phyloP scores from a whole-genome alignment of 2,888 invertebrate species.

The Ctena decussata region DNA sequence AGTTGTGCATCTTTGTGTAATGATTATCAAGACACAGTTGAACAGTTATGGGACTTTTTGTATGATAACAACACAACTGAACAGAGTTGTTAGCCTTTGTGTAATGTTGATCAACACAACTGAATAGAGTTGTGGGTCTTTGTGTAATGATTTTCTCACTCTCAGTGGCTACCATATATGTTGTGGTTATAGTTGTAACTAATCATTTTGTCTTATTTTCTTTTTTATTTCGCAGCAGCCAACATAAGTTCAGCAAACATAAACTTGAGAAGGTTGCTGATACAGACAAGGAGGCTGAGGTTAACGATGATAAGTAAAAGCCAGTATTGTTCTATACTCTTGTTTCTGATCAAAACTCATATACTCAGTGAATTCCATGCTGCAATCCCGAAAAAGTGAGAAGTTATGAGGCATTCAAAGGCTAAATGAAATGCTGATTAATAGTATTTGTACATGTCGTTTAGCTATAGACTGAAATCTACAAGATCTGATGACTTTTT shows the following conservation, averaged over 20 bases:
- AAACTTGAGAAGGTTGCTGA: slow-evolving; percentile 1
- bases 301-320: slow-evolving; percentile 7
- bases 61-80: no score
- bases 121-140: no score
- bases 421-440: neutral
- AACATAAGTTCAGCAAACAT: neutral
- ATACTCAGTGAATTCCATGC: neutral
- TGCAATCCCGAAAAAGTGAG: neutral
- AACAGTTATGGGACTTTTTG: no score
- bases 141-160: neutral
- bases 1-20: no score
- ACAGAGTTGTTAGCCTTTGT: no score
- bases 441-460: no score
- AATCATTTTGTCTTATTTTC: neutral
- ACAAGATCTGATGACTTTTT: no score
- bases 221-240: neutral
- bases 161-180: neutral
- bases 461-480: no score
- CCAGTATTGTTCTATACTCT: neutral
- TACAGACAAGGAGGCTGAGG: neutral
- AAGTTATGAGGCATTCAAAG: neutral
- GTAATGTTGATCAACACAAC: no score
- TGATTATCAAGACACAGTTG: no score
- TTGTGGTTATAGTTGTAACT: neutral
- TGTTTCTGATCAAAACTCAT: neutral